Evolutionary conservation across 1,140 invertebrate species (phyloP), one percentile per base, ranked within the genome.

Genomic region (Drosophila leontia): DNA sequence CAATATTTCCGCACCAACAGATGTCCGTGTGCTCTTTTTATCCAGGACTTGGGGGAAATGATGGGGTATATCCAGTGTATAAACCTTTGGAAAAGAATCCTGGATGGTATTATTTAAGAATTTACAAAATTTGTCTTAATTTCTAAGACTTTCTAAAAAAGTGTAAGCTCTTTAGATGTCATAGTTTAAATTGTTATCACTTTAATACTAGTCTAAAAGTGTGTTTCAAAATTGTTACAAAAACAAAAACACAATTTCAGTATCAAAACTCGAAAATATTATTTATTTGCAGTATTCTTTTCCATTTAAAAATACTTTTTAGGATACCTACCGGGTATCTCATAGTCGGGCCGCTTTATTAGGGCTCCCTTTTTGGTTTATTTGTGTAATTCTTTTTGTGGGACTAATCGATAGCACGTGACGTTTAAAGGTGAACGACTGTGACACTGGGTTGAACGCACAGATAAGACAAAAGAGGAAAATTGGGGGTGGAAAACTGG

Each of bases 381-480:
- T 53, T 42, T 35, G 41, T 58, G 41, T 58, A 47, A 62, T n/a
- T 61, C 35, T 42, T 59, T 69, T 60, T 23, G 53, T 45, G 58
- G 32, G 34, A 67, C 75, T 85, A 85, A 90, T 90, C 85, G 70
- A 90, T 90, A 85, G 75, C 82, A 90, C 82, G 86, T 90, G 86
- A 90, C 81, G 71, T 48, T 82, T 81, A 74, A 91, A 85, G 86
- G 86, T 90, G 86, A 91, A 90, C 85, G 82, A 91, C 85, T 90
- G 78, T 76, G 37, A 34, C 71, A 67, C 53, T 35, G 59, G 67
- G 75, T 78, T 78, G 68, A 77, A 65, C 34, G 48, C 47, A 59
- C 75, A 74, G 65, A 44, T 61, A 75, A 75, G 80, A 70, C 57
- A 41, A 34, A 39, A 11, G 29, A 19, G 35, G 53, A 5, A 39